Evolutionary conservation across 1,140 invertebrate genomes (phyloP).

Genomic region (Drosophila albomicans): DNA sequence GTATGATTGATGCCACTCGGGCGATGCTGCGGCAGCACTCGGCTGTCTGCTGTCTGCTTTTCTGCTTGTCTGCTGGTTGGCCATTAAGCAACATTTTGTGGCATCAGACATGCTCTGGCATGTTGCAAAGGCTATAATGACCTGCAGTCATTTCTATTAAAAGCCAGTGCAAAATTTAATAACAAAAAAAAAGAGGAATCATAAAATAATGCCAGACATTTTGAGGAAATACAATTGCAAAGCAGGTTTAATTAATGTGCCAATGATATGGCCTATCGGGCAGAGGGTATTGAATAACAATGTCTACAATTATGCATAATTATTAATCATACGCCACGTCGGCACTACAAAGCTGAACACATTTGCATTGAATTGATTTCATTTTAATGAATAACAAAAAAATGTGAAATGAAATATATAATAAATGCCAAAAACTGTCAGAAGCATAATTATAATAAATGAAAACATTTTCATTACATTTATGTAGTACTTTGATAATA

Average conservation of each 20-base stretch:
- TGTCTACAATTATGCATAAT: constrained; percentile 44
- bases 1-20: constrained; percentile 77
- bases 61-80: constrained; percentile 30
- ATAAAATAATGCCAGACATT: constrained; percentile 1
- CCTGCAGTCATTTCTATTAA: neutral
- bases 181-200: neutral
- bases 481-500: constrained; percentile 56
- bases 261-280: neutral
- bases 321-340: constrained; percentile 50
- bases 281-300: neutral
- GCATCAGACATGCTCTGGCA: constrained; percentile 31
- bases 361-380: constrained; percentile 42
- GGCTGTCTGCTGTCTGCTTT: neutral
- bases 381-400: constrained; percentile 38
- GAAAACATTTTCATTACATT: constrained; percentile 36
- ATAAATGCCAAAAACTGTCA: constrained; percentile 42
- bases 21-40: constrained; percentile 17
- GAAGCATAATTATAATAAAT: constrained; percentile 64
- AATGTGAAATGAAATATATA: neutral
- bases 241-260: neutral
- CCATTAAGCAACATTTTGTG: constrained; percentile 64
- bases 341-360: constrained; percentile 1
- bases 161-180: neutral
- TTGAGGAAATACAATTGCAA: constrained; percentile 4
- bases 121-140: constrained; percentile 14